Base-by-base conservation (phyloP, 1,140 invertebrate species). In the Drosophila sturtevanti region DNA sequence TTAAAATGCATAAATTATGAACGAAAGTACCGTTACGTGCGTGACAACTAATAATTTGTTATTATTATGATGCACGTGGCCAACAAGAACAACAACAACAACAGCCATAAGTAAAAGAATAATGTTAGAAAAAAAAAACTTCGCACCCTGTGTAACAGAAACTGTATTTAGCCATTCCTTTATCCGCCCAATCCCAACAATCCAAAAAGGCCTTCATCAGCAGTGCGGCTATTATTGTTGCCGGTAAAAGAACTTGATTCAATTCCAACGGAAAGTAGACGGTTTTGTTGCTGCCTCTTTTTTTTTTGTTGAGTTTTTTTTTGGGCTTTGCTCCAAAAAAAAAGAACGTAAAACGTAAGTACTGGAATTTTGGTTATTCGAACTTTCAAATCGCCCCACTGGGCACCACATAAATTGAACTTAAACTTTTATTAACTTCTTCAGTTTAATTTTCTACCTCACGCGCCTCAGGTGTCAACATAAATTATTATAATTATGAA, bases 1-100 rank as follows among this genome's bases (percentile, higher is more conserved):
- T 90, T 82, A 82, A 90, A 90, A 86, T 90, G 81, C 79, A 90
- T 90, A 90, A 90, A 90, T 90, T 90, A 90, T 90, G 79, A 90
- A 86, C 79, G 70, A 90, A 90, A 90, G 81, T 86, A 90, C 67
- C 86, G 79, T 90, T 90, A 82, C 87, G 81, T 90, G 87, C 87
- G 87, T 90, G 87, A 72, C 87, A 87, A 90, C 70, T 73, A 82
- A 90, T 87, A 72, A 90, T 90, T 90, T 90, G 86, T 90, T 90
- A 90, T 89, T 90, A 82, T 85, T 90, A 82, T 82, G 67, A 79
- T 76, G 84, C 84, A 87, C 84, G 84, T 80, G 84, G 84, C 69
- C 75, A 80, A 27, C 59, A 38, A 58, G 14, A 55, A 59, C 60
- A 24, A 37, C 34, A 71, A 54, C 27, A 62, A 37, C 48, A 41